A percentile compares a stretch with the other conserved stretches of the same genome.
These are phyloP conservation scores for Chydorus sphaericus DNA, from an alignment of 2,888 invertebrate species.

Conservation along the genomic window DNA sequence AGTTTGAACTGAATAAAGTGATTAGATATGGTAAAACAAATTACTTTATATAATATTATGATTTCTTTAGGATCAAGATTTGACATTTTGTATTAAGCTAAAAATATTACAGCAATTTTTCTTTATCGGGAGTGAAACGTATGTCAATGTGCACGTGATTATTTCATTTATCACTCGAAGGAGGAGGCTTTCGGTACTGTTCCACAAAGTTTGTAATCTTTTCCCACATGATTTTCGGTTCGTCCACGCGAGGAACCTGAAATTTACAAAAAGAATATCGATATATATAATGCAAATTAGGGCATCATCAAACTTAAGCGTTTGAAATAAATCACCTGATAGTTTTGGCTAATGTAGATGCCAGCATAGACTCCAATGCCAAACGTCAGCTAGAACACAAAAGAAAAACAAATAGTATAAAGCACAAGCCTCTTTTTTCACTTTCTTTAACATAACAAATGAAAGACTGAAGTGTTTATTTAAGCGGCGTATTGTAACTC, in stretches of 20 bases:
- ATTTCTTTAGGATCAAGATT: no score
- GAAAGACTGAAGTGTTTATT: neutral
- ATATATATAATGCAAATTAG: neutral
- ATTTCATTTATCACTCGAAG: neutral
- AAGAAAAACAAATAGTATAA: conserved; percentile 3
- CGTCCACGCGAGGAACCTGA: conserved; percentile 72
- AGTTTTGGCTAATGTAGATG: conserved; percentile 57
- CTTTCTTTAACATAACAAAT: neutral
- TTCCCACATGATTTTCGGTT: conserved; percentile 54
- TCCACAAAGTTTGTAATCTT: conserved; percentile 54
- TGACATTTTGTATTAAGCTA: no score
- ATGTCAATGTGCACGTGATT: neutral
- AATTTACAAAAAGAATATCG: conserved; percentile 23
- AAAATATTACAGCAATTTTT: no score
- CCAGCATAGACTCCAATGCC: conserved; percentile 54
- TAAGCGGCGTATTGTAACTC: neutral
- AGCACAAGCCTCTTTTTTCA: neutral
- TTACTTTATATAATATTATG: no score
- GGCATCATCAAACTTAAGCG: neutral
- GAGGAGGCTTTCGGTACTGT: conserved; percentile 34
- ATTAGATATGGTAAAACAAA: no score
- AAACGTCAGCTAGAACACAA: conserved; percentile 45
- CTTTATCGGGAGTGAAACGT: conserved; percentile 22
- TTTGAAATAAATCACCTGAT: conserved; percentile 41
- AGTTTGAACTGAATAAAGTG: no score